These are phyloP conservation scores for Linnaemya vulpina DNA, from an alignment of 2,888 invertebrate species.

Conservation along the genomic window DNA sequence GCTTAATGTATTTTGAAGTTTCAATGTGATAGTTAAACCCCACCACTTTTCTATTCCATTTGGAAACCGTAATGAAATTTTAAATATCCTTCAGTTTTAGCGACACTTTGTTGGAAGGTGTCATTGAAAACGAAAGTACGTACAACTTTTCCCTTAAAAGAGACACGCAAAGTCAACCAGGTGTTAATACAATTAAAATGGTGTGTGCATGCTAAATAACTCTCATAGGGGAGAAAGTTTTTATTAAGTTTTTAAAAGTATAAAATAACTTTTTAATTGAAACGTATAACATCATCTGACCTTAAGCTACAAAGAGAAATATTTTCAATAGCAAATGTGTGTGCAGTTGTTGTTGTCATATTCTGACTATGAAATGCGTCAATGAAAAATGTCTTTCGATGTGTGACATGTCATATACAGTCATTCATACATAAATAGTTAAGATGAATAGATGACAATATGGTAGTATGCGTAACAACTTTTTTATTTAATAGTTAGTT, in stretches of 20 bases:
- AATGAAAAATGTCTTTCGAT: not conserved
- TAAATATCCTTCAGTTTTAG: not conserved
- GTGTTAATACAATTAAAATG: slow-evolving; percentile 1
- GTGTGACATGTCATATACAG: no score
- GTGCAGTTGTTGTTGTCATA: not conserved
- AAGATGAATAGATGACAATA: not conserved
- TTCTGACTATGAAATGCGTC: not conserved
- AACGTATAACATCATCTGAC: not conserved
- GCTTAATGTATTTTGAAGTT: not conserved
- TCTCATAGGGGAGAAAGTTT: not conserved
- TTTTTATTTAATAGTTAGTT: no score
- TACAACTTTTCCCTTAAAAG: not conserved
- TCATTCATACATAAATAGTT: not conserved
- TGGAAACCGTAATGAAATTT: slow-evolving; percentile 9
- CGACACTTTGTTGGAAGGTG: not conserved
- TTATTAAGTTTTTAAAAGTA: slow-evolving; percentile 7
- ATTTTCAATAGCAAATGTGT: slow-evolving; percentile 7
- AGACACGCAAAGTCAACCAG: slow-evolving; percentile 1
- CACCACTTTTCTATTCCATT: slow-evolving; percentile 20
- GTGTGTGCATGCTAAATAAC: slow-evolving; percentile 4
- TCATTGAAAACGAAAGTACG: slow-evolving; percentile 4
- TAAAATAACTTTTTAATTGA: slow-evolving; percentile 9
- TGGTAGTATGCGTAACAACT: no score
- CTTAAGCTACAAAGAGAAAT: not conserved
- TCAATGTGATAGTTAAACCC: not conserved